Evolutionary conservation across 2,888 invertebrate species (phyloP), one percentile per base, ranked within the genome.

Genomic region (Lobophora halterata): DNA sequence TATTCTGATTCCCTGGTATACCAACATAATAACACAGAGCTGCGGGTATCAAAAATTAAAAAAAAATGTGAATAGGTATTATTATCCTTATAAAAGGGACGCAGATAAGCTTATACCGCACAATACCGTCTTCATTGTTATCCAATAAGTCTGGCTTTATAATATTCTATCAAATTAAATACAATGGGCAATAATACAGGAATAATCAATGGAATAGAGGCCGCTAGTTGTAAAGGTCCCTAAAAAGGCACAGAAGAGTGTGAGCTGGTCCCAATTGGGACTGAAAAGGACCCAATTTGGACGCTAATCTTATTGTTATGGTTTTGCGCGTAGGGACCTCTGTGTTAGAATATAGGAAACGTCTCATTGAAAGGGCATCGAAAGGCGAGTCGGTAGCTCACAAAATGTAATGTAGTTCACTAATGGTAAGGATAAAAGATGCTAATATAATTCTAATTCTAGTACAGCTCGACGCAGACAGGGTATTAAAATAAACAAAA

Each of bases 241-340:
- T 47, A 38, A 41, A 11, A 30, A 45, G 49, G 26, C 14, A 14
- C 29, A 23, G 31, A 29, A 46, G n/a, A 42, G 52, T 49, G 52
- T 52, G 49, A 52, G 42, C 37, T 29, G 12, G 10, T 24, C 52
- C 38, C 33, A 45, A 45, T 33, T 39, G 19, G 40, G 52, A 28
- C 20, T 13, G 19, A 9, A 3, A n/a, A 32, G 20, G 33, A 20
- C 4, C 49, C 49, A 48, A 44, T 44, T 52, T 49, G 21, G 48
- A 46, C 6, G 7, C 33, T 33, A 32, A 48, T 52, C 44, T 41
- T 41, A 49, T 52, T 52, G 49, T 49, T 49, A 48, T 42, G 27
- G 46, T 10, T 35, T 26, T 32, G 18, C 26, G 38, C 31, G 21
- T 20, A 14, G 26, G 5, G 8, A 25, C 16, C n/a, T 13, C 28